Percentiles rank a stretch among this genome's conserved stretches.
Conservation (phyloP, 2,888 invertebrate species). For the Acleris cristana region DNA sequence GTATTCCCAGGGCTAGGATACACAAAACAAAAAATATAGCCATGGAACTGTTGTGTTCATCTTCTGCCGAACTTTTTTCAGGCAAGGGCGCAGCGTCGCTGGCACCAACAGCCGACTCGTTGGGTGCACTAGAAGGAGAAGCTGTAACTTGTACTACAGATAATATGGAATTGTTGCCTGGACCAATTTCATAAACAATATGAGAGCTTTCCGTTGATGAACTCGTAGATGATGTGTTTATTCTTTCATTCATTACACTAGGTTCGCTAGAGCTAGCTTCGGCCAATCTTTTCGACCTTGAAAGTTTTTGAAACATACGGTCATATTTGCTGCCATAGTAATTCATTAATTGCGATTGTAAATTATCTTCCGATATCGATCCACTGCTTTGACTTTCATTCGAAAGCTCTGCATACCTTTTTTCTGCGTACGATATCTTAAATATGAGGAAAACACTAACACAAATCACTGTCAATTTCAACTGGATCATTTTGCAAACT, state of each 20-base stretch:
- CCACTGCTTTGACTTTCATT: constrained; percentile 29
- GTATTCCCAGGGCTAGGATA: constrained; percentile 96
- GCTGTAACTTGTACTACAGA: constrained; percentile 64
- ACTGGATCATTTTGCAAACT: constrained; percentile 32
- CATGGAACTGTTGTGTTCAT: constrained; percentile 98
- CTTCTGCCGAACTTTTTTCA: constrained; percentile 95
- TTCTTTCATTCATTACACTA: constrained; percentile 47
- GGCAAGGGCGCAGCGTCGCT: constrained; percentile 92
- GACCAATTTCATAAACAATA: constrained; percentile 63
- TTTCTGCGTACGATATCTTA: constrained; percentile 28
- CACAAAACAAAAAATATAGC: constrained; percentile 99
- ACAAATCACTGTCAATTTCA: constrained; percentile 33
- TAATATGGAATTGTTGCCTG: constrained; percentile 63
- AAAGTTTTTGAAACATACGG: constrained; percentile 43
- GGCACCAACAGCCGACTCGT: constrained; percentile 80
- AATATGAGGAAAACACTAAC: constrained; percentile 30
- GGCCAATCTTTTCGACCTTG: constrained; percentile 66
- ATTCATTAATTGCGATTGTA: constrained; percentile 32
- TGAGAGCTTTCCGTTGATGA: constrained; percentile 64
- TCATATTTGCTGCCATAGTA: constrained; percentile 32
- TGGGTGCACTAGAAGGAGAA: constrained; percentile 60
- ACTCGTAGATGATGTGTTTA: constrained; percentile 47
- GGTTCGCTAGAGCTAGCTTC: constrained; percentile 62
- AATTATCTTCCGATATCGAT: constrained; percentile 31
- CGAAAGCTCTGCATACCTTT: constrained; percentile 8